Evolutionary conservation across 2,113 vertebrate genomes (phyloP).

Genomic region (Pongo abelii): DNA sequence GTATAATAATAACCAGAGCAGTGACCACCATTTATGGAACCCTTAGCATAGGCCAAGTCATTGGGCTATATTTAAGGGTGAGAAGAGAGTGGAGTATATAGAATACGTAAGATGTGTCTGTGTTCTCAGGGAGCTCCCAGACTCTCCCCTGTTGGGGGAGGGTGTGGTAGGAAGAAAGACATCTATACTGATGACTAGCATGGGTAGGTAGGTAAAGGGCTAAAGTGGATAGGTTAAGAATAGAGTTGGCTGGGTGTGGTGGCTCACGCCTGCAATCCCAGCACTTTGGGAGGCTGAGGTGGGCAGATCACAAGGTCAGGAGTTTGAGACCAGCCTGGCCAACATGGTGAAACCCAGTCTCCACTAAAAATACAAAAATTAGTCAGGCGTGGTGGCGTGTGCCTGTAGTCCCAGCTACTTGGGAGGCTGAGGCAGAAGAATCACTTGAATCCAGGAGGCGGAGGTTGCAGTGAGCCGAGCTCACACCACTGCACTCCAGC

Average conservation of each 20-base stretch:
- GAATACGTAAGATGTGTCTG: background rate
- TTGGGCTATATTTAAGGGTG: background rate
- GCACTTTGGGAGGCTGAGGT: no score
- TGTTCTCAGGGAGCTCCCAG: background rate
- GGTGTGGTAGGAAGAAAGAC: background rate
- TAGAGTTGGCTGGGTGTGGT: background rate
- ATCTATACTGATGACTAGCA: background rate
- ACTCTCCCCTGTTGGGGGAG: background rate
- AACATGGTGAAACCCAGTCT: no score
- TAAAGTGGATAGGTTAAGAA: background rate
- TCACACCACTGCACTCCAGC: no score
- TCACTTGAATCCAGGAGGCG: no score
- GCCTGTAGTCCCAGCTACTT: no score
- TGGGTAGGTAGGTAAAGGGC: background rate
- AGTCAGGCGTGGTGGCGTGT: no score
- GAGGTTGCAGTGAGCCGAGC: no score
- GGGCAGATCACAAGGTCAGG: no score
- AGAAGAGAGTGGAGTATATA: background rate
- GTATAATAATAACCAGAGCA: background rate
- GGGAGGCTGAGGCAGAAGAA: no score
- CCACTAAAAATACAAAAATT: no score
- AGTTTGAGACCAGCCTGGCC: no score
- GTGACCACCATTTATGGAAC: background rate
- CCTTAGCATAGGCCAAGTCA: background rate
- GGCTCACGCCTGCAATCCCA: no score